Base-by-base conservation (phyloP, 2,888 invertebrate genomes). In the Apamea epomidion region DNA sequence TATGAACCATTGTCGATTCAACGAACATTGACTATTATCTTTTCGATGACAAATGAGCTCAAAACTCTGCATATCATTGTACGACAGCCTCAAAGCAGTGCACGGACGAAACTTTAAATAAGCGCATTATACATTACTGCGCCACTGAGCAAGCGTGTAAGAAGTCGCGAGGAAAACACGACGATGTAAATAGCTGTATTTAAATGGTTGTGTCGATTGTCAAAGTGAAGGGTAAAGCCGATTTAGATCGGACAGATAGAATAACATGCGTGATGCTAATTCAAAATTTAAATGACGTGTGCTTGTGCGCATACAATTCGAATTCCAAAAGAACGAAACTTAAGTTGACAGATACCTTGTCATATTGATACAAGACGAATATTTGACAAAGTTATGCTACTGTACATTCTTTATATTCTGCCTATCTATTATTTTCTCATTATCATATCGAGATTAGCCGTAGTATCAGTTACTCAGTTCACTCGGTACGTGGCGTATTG, bases 211-310 rank as follows among this genome's bases (percentile, higher is more conserved):
- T 81, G 74, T 85, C 86, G 87, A 88, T 90, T 88, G 88, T 91
- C 89, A 84, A 88, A 91, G 91, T 92, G 89, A 91, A 93, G 93
- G 92, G 91, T 92, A 94, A 95, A 95, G 95, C 95, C 95, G 96
- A 95, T 96, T 96, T 95, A 96, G 96, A 96, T 96, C 91, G 90
- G 86, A 89, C 91, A 89, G 96, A 95, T 95, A 95, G 92, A 93
- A 89, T 90, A 90, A 90, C 92, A 92, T 89, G 91, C 92, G 90
- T 93, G 94, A 95, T 94, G 94, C 94, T 95, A 94, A 95, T 95
- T 95, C 94, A 91, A 94, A 94, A 94, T 94, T 93, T 92, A 92
- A 94, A 93, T 93, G 72, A 72, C 72, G 90, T 92, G 91, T 91
- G 91, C 92, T 91, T 90, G 91, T 90, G 90, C 90, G 90, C 88